Base-by-base conservation (phyloP, 1,140 invertebrate species). In the Drosophila bocki region DNA sequence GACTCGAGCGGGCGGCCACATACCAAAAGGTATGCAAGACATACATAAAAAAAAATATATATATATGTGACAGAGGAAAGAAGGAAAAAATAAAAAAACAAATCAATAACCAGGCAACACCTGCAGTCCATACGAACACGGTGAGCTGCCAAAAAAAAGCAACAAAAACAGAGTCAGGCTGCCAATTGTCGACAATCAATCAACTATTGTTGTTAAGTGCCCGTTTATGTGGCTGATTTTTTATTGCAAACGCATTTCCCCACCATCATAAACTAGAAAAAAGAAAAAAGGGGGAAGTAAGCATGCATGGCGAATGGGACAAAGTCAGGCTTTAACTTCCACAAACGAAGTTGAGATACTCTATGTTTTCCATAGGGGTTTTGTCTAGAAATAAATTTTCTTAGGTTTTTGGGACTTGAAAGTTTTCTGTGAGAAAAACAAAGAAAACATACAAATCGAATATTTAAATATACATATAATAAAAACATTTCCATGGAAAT, bases 111-210 rank as follows among this genome's bases (percentile, higher is more conserved):
- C 70, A 54, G 64, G 50, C 67, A 77, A 87, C 72, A 88, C 65
- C 80, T 80, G 84, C 82, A 76, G 56, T 41, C 67, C 41, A 44
- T 54, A 54, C 22, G 60, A 75, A 53, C 58, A 78, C 39, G 51
- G 50, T 37, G 60, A 69, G 75, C 75, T 75, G 75, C 77, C 74
- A 77, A 68, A 72, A 51, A 78, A 78, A 64, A 47, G 65, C 53
- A 65, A 77, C 62, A 76, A 69, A 77, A 35, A 78, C 58, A 45
- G n/a, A 62, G 53, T 78, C 51, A 42, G 76, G 35, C 74, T 67
- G 64, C 62, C 68, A 78, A 90, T 90, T 75, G 85, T 90, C 69
- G 84, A 71, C 78, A 88, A 88, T 88, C 85, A 88, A 88, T 90
- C 85, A 90, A 68, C 68, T 71, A 85, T 72, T 78, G 74, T 82